Percentiles rank a stretch among this genome's conserved stretches.
phyloP scores from a whole-genome alignment of 2,113 vertebrate species.

The Psammodynastes pulverulentus region DNA sequence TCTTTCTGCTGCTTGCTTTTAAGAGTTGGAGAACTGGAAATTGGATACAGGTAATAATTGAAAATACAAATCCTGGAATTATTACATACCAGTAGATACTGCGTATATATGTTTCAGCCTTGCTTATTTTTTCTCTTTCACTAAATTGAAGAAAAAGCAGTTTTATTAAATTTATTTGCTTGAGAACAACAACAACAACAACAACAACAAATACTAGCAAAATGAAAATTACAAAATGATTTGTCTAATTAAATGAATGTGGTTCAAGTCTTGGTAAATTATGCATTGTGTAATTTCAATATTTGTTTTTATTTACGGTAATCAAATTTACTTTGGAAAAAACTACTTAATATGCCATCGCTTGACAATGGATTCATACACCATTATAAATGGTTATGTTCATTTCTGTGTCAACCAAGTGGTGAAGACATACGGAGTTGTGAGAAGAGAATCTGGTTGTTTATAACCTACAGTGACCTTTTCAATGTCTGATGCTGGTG shows the following conservation, averaged over 20 bases:
- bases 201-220: too few relatives aligned
- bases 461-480: neutral
- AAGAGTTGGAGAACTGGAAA: neutral
- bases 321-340: constrained; percentile 3
- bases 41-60: neutral
- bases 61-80: neutral
- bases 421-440: neutral
- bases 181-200: neutral
- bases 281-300: neutral
- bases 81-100: neutral
- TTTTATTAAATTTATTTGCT: neutral
- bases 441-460: constrained; percentile 7
- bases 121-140: neutral
- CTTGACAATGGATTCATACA: neutral
- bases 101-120: neutral
- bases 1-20: neutral
- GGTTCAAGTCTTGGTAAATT: neutral
- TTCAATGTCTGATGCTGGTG: neutral
- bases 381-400: neutral
- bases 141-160: neutral
- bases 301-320: neutral
- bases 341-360: neutral
- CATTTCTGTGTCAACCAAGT: neutral
- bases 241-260: neutral
- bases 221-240: neutral